Conservation (phyloP, 2,113 vertebrate genomes). For the Tragelaphus buxtoni region DNA sequence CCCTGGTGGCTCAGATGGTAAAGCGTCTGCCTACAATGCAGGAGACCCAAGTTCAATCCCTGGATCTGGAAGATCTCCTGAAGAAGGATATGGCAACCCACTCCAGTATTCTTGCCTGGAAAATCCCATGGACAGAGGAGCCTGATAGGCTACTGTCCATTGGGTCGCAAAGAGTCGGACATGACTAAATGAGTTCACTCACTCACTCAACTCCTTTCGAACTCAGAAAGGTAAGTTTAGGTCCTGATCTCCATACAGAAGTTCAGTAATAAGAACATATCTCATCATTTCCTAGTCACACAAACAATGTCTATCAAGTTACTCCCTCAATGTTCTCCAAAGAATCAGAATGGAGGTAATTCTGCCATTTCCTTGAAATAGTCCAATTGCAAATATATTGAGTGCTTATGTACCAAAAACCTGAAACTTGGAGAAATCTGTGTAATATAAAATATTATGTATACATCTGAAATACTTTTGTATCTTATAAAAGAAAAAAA, state of each 20-base stretch:
- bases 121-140: not conserved
- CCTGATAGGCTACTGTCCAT: not conserved
- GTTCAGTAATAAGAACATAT: not conserved
- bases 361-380: not conserved
- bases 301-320: not conserved
- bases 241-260: not conserved
- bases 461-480: not conserved
- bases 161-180: not conserved
- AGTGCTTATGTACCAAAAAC: not conserved
- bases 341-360: not conserved
- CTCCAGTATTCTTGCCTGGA: not conserved
- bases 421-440: not conserved
- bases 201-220: not conserved
- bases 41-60: not conserved
- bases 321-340: not conserved
- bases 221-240: not conserved
- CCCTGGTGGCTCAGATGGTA: not conserved
- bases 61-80: not conserved
- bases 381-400: not conserved
- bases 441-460: not conserved
- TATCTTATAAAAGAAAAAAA: not conserved
- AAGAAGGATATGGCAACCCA: not conserved
- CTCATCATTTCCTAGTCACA: not conserved
- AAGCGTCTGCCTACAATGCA: rapidly evolving
- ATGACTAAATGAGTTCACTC: not conserved